These are phyloP conservation scores for Heterochromis multidens DNA, from an alignment of 2,113 vertebrate genomes.

Conservation along the genomic window DNA sequence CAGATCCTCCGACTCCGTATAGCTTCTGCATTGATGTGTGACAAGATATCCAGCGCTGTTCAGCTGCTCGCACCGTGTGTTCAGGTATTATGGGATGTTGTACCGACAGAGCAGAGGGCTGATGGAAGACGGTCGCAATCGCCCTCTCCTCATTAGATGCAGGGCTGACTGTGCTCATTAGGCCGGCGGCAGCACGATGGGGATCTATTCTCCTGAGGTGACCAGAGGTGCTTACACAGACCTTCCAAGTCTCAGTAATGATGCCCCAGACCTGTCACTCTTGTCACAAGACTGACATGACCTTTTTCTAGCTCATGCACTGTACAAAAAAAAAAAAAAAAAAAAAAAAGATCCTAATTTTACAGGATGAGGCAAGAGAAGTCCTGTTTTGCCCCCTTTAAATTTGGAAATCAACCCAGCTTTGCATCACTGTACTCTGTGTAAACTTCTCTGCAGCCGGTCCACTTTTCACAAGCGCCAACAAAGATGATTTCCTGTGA, in stretches of 20 bases:
- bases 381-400: background rate
- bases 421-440: background rate
- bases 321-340: background rate
- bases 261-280: constrained; percentile 61
- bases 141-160: constrained; percentile 59
- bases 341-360: constrained; percentile 8
- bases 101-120: constrained; percentile 35
- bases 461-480: background rate
- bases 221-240: constrained; percentile 67
- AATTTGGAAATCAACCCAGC: background rate
- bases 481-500: constrained; percentile 3
- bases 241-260: constrained; percentile 65
- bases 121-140: constrained; percentile 51
- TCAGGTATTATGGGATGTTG: constrained; percentile 54
- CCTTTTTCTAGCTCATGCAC: constrained; percentile 41
- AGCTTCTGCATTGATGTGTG: constrained; percentile 7
- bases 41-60: constrained; percentile 33
- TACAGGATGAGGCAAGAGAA: constrained; percentile 27
- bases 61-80: background rate
- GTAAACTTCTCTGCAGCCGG: background rate
- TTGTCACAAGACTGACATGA: constrained; percentile 62
- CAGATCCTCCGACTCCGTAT: background rate
- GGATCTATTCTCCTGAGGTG: constrained; percentile 65
- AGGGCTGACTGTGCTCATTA: constrained; percentile 64
- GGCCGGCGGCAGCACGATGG: constrained; percentile 30